These are phyloP conservation scores for Aegotheles bennettii DNA, from an alignment of 2,113 vertebrate species.

Conservation along the genomic window DNA sequence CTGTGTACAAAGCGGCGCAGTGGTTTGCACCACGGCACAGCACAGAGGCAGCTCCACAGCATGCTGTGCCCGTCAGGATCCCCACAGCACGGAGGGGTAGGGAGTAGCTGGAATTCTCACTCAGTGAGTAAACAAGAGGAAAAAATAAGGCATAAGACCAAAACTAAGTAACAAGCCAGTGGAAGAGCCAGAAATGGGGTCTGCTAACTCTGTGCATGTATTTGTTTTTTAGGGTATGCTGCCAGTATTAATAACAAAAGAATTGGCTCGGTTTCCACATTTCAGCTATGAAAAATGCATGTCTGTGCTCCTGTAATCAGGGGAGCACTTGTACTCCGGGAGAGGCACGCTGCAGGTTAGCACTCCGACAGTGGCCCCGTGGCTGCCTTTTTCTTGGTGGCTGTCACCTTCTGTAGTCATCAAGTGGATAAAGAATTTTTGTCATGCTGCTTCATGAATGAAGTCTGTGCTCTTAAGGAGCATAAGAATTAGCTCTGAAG, in stretches of 20 bases:
- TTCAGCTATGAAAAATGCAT: constrained; percentile 24
- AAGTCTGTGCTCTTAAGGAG: constrained; percentile 28
- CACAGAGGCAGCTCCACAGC: fast-evolving
- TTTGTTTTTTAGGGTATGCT: constrained; percentile 3
- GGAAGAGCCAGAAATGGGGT: background rate
- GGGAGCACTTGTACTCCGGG: background rate
- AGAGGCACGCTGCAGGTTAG: constrained; percentile 39
- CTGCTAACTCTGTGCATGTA: background rate
- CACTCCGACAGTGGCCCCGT: constrained; percentile 28
- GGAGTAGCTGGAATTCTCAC: background rate
- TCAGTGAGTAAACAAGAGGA: background rate
- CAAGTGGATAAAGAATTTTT: constrained; percentile 65
- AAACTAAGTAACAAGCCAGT: background rate
- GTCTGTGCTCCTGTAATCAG: background rate
- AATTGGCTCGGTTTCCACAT: background rate
- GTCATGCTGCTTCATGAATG: constrained; percentile 58
- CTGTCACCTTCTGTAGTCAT: constrained; percentile 61
- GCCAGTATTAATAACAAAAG: constrained; percentile 43
- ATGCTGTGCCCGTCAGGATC: background rate
- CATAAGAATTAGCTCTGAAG: constrained; percentile 55
- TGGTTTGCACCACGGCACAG: fast-evolving
- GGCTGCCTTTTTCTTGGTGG: background rate
- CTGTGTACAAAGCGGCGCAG: fast-evolving
- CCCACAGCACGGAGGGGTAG: fast-evolving
- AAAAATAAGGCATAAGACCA: background rate